A percentile compares a stretch with the other conserved stretches of the same genome.
Evolutionary conservation across 2,113 vertebrate genomes (phyloP).

Genomic region (Oncorhynchus tshawytscha): DNA sequence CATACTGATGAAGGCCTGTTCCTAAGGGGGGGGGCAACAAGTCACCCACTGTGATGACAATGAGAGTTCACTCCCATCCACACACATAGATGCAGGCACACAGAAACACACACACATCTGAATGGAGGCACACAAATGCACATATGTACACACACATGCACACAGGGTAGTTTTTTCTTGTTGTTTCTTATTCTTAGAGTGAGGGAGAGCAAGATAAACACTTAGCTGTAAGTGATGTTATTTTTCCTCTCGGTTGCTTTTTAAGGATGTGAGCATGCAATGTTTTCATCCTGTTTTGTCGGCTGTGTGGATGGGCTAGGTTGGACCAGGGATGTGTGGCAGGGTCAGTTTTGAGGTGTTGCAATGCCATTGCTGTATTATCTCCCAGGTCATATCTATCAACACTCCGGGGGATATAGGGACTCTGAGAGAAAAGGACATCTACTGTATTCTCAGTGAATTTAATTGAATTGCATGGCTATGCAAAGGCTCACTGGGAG

Average conservation of each 20-base stretch:
- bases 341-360: constrained; percentile 31
- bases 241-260: constrained; percentile 47
- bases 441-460: constrained; percentile 1
- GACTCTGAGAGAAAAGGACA: background rate
- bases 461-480: background rate
- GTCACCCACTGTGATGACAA: constrained; percentile 71
- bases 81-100: constrained; percentile 16
- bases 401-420: background rate
- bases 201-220: constrained; percentile 32
- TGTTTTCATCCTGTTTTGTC: constrained; percentile 63
- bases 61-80: constrained; percentile 44
- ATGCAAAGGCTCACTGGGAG: background rate
- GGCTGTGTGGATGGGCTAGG: constrained; percentile 9
- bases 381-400: background rate
- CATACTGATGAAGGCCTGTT: constrained; percentile 56
- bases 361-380: constrained; percentile 26
- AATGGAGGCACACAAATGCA: constrained; percentile 1
- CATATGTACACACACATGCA: background rate
- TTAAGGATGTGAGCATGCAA: constrained; percentile 39
- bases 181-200: constrained; percentile 30
- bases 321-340: background rate
- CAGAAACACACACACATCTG: background rate
- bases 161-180: background rate
- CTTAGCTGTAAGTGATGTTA: constrained; percentile 51
- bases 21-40: constrained; percentile 59